Evolutionary conservation across 2,888 invertebrate species (phyloP), one percentile per base, ranked within the genome.

Genomic region (Acronicta psi): DNA sequence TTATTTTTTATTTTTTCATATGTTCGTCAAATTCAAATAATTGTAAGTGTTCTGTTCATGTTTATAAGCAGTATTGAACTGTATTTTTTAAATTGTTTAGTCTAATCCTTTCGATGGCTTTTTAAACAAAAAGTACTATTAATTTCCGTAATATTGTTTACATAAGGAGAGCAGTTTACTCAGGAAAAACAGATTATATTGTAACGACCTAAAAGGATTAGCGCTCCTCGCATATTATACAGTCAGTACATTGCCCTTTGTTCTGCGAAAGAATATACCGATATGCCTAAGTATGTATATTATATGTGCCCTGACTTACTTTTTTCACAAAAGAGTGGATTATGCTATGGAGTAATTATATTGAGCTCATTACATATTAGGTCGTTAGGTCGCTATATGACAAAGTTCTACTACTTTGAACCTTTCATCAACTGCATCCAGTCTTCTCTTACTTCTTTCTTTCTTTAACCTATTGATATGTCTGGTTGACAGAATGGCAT

Each of bases 161-260:
- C 23, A 25, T 36, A 49, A 11, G 16, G 13, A 17, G n/a, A 17
- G n/a, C 1, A 25, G 18, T 69, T 60, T 56, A 31, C 14, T n/a
- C 44, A 16, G 37, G 9, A 43, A 62, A 34, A 20, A 20, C n/a
- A n/a, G 20, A 38, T 20, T 23, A 34, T 45, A 37, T 50, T 0
- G 23, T 25, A 18, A 44, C 45, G 47, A 52, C 45, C 23, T 44
- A 49, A 69, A 17, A 50, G 53, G 49, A 71, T 70, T 68, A 71
- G 50, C 50, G 66, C 59, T 23, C 57, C 43, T 40, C 11, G 47
- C 56, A 45, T 52, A 38, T 47, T 51, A 45, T 41, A 43, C 62
- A 58, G 61, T 67, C 60, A 76, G 80, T 69, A 41, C 58, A 31
- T 60, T 69, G 69, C 53, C 64, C 69, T 54, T 57, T 56, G 67